Percentiles rank a stretch among this genome's conserved stretches.
These are phyloP conservation scores for Porites cylindrica DNA, from an alignment of 92 coral and sea anemone genomes.

Conservation along the genomic window DNA sequence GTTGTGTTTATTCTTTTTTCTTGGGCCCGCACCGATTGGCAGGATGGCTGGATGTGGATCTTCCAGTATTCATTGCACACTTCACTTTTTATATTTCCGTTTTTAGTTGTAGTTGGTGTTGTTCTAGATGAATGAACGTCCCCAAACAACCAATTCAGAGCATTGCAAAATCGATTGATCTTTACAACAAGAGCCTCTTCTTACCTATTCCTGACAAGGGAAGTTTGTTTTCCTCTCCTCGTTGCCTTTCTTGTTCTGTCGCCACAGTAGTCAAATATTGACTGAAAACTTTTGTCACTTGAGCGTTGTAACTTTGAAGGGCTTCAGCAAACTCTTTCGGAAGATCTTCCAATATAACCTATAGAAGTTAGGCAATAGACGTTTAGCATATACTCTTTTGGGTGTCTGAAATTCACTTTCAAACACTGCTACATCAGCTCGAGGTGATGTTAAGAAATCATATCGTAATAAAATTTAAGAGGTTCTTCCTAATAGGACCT, in stretches of 20 bases:
- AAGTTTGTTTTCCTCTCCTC: conserved; percentile 67
- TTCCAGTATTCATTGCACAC: no score
- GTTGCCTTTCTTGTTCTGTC: conserved; percentile 37
- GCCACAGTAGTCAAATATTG: conserved; percentile 75
- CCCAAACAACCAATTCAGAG: no score
- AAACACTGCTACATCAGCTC: not conserved
- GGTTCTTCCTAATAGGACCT: no score
- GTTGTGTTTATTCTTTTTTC: no score
- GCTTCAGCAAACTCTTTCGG: conserved; percentile 63
- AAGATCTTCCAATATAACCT: conserved; percentile 74
- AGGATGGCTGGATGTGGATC: no score
- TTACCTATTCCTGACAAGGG: conserved; percentile 72
- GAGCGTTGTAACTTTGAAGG: conserved; percentile 57
- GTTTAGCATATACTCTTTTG: not conserved
- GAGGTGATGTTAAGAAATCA: no score
- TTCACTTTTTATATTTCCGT: no score
- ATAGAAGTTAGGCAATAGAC: not conserved
- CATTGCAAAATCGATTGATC: no score
- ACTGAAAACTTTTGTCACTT: conserved; percentile 68
- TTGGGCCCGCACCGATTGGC: no score
- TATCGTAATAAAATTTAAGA: no score
- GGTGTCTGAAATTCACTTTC: not conserved
- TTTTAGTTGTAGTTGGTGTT: no score
- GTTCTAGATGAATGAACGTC: no score
- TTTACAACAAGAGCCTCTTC: not conserved